Percentiles rank a stretch among this genome's conserved stretches.
Conservation (phyloP, 2,888 invertebrate genomes). For the Drosophila siamana region DNA sequence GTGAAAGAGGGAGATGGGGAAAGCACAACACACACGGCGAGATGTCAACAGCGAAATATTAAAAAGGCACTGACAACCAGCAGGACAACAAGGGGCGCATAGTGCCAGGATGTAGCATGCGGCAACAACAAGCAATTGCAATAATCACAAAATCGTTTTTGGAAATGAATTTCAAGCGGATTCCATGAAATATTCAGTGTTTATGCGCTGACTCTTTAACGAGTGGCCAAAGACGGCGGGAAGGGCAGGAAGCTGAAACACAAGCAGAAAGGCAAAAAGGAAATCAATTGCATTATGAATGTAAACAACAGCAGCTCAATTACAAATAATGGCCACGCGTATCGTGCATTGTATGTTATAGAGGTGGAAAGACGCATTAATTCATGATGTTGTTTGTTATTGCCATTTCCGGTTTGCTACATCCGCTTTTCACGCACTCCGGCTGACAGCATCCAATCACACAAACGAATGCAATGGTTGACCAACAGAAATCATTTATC, state of each 20-base stretch:
- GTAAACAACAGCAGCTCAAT: constrained; percentile 30
- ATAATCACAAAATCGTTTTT: constrained; percentile 12
- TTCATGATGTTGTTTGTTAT: constrained; percentile 72
- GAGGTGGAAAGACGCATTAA: constrained; percentile 60
- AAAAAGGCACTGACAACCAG: constrained; percentile 61
- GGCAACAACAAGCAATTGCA: constrained; percentile 29
- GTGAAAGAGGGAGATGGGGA: not conserved
- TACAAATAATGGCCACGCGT: constrained; percentile 49
- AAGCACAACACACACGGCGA: constrained; percentile 30
- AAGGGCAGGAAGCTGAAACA: not conserved
- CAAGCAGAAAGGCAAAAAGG: not conserved
- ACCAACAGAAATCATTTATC: constrained; percentile 34
- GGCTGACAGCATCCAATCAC: constrained; percentile 29
- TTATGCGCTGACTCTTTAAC: constrained; percentile 35
- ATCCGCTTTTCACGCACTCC: constrained; percentile 69
- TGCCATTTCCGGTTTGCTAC: constrained; percentile 70
- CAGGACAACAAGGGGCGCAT: constrained; percentile 34
- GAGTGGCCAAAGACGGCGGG: not conserved
- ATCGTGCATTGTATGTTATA: constrained; percentile 47
- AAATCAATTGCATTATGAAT: constrained; percentile 43
- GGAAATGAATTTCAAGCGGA: constrained; percentile 29
- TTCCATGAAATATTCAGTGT: constrained; percentile 33
- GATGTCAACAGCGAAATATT: constrained; percentile 73
- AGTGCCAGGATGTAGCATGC: constrained; percentile 25
- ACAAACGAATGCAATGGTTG: constrained; percentile 19